Evolutionary conservation across 2,797 vertebrate species (phyloP).

Genomic region (Enteromius argenteus): DNA sequence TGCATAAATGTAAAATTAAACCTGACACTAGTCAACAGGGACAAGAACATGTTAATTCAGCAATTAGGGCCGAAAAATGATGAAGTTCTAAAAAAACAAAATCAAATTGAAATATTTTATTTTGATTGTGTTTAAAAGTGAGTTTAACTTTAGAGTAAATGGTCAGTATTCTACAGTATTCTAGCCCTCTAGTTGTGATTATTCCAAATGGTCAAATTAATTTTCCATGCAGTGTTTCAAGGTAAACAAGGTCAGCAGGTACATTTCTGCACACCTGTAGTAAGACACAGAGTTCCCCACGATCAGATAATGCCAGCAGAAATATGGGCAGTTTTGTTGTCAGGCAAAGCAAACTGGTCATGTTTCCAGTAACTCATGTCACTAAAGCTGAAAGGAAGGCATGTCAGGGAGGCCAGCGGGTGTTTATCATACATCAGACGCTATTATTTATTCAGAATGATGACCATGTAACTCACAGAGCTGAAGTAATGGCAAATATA

Average conservation of each 20-base stretch:
- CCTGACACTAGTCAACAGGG: not conserved
- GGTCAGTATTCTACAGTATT: not conserved
- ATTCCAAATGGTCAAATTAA: not conserved
- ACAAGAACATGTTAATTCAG: constrained; percentile 15
- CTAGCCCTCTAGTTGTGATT: not conserved
- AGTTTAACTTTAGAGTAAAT: not conserved
- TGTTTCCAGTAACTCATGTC: constrained; percentile 21
- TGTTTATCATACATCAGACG: not conserved
- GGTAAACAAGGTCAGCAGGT: constrained; percentile 18
- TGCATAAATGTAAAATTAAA: not conserved
- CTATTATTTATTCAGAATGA: constrained; percentile 1
- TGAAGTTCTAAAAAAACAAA: not conserved
- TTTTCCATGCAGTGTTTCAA: not conserved
- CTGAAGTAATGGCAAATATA: not conserved
- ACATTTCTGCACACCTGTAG: not conserved
- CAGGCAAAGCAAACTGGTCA: constrained; percentile 15
- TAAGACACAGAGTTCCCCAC: not conserved
- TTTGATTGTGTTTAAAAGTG: not conserved
- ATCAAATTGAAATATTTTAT: too few species aligned
- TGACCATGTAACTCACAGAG: not conserved
- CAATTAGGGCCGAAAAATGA: not conserved
- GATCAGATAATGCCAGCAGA: constrained; percentile 6
- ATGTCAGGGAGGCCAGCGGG: not conserved
- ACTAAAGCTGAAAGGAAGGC: not conserved
- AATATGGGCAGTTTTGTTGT: constrained; percentile 36